A percentile compares a stretch with the other conserved stretches of the same genome.
Evolutionary conservation across 2,888 invertebrate species (phyloP).

Genomic region (Mellilla xanthometata): DNA sequence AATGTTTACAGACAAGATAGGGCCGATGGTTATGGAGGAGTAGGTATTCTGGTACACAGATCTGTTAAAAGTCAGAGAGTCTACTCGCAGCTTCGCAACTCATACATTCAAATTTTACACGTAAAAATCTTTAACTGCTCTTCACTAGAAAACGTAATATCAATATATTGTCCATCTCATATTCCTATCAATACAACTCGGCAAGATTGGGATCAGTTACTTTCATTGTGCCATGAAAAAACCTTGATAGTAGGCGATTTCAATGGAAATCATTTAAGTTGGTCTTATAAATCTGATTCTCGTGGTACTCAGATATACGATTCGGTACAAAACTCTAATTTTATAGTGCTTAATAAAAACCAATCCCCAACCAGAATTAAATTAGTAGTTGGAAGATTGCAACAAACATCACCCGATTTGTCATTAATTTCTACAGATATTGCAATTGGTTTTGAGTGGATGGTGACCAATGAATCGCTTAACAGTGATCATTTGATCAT

Average conservation of each 20-base stretch:
- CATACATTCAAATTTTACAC: slow-evolving; percentile 21
- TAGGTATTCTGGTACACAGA: background rate
- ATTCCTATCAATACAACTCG: slow-evolving; percentile 12
- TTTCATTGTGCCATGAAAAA: slow-evolving; percentile 7
- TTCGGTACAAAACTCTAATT: slow-evolving; percentile 12
- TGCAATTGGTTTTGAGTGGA: slow-evolving; percentile 15
- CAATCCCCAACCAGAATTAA: slow-evolving; percentile 22
- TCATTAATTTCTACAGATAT: slow-evolving; percentile 14
- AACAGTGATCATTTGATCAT: slow-evolving; percentile 19
- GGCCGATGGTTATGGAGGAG: background rate
- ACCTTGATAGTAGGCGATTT: slow-evolving; percentile 23
- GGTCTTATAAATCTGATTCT: slow-evolving; percentile 14
- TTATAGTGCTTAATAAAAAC: slow-evolving; percentile 20
- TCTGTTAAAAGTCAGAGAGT: background rate
- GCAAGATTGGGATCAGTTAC: slow-evolving; percentile 25
- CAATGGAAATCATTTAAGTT: slow-evolving; percentile 24
- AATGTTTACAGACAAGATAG: background rate
- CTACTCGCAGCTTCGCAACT: slow-evolving; percentile 7
- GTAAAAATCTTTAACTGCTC: slow-evolving; percentile 14
- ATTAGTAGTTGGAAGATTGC: slow-evolving; percentile 16
- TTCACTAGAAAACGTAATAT: slow-evolving; percentile 4
- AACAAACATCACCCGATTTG: slow-evolving; percentile 11
- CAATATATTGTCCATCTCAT: slow-evolving; percentile 28
- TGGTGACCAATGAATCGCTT: slow-evolving; percentile 16
- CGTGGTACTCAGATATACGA: slow-evolving; percentile 12